Base-by-base conservation (phyloP, 2,888 invertebrate species). In the Temnothorax unifasciatus region DNA sequence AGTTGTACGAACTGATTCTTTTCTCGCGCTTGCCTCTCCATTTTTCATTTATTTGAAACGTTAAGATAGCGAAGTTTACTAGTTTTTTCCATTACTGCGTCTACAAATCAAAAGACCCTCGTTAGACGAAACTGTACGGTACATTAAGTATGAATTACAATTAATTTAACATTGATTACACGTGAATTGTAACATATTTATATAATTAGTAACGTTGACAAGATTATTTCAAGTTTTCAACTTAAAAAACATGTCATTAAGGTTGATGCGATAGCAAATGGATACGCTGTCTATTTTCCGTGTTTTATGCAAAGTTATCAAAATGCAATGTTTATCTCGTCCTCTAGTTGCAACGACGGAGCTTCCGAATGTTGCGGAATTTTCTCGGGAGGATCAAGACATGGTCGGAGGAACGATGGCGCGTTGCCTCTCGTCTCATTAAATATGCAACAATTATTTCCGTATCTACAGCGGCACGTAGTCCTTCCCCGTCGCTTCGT, bases 381-480 rank as follows among this genome's bases (percentile, higher is more conserved):
- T 68, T 76, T 38, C 61, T 63, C 71, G 18, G 11, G 57, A 71
- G 54, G 79, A 81, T 71, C 79, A 54, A 83, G 63, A 64, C 63
- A 41, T 44, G 61, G 59, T 18, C 59, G 50, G 38, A 38, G 25
- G 63, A 69, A 54, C 69, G 83, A 83, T 82, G 79, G 64, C 68
- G 64, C 68, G 66, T 87, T 71, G 83, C 84, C 82, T 90, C 87
- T 84, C 85, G 82, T 89, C 88, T 90, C 90, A 88, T 92, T 92
- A 90, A 90, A 92, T 90, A 92, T 89, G 89, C 90, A 90, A 89
- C 90, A 91, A 91, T 91, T 92, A 90, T 92, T 91, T 87, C 88
- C 89, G 85, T 85, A 83, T 81, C 76, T 85, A 71, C 83, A 77
- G 77, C 41, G 83, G 86, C 87, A 89, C 88, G 89, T 87, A 87